Evolutionary conservation across 2,888 invertebrate species (phyloP).

Genomic region (Hartigia nigra): DNA sequence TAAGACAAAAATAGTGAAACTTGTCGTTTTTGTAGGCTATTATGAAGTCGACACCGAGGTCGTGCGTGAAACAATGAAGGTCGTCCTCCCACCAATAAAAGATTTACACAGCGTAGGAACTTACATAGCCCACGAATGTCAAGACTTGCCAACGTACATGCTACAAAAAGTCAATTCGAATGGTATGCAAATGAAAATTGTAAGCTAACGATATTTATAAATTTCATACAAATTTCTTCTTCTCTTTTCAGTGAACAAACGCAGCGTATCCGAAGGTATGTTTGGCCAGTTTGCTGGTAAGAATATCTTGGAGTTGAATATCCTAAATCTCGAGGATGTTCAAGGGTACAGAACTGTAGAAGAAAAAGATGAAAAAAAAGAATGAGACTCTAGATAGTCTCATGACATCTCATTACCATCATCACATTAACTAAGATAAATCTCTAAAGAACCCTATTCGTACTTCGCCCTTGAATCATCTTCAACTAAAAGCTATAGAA

Average conservation of each 20-base stretch:
- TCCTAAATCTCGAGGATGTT: constrained; percentile 75
- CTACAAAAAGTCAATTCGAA: constrained; percentile 73
- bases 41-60: constrained; percentile 85
- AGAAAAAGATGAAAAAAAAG: background rate
- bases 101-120: constrained; percentile 74
- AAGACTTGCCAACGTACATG: constrained; percentile 77
- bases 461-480: background rate
- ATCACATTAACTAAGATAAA: background rate
- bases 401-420: background rate
- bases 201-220: background rate
- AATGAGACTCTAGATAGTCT: background rate
- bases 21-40: constrained; percentile 68
- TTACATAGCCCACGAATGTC: constrained; percentile 79
- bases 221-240: constrained; percentile 16
- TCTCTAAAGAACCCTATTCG: background rate
- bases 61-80: constrained; percentile 81
- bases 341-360: background rate
- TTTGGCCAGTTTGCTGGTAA: constrained; percentile 84
- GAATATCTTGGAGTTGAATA: constrained; percentile 78
- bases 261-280: constrained; percentile 67
- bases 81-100: constrained; percentile 77
- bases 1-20: background rate
- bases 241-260: constrained; percentile 52
- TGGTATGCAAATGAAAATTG: background rate
- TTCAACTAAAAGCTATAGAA: background rate